Base-by-base conservation (phyloP, 2,888 invertebrate genomes). In the Pollenia amentaria region DNA sequence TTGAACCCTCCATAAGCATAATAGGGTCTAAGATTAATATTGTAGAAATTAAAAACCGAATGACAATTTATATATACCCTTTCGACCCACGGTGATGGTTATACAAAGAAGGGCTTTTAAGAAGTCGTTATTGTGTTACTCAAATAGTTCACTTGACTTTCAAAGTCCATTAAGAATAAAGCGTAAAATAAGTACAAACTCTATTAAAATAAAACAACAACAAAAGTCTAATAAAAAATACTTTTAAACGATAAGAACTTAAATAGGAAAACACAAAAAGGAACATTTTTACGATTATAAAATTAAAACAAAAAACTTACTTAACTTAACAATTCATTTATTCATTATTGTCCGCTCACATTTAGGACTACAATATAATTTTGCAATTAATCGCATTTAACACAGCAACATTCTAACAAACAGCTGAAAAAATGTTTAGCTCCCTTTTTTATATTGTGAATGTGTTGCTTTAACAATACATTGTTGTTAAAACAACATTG, bases 351-450 rank as follows among this genome's bases (percentile, higher is more conserved):
- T n/a, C 16, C 12, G 4, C 38, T 46, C n/a, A 12, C 60, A 69
- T 78, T 60, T 70, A 70, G 70, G 55, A 57, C 73, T 73, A 73
- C 72, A 86, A 87, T 84, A 86, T 86, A 88, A 86, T 87, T 88
- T 87, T 79, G 79, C 87, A 87, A 88, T 87, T 87, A 88, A 88
- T 82, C 80, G 85, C 84, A 84, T 87, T 88, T 88, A 88, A 77
- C 87, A 88, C 85, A 88, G 64, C 64, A 53, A 82, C 72, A 87
- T 87, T 77, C 84, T 46, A 72, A 46, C 64, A 64, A 62, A 42
- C 80, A 77, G 67, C 72, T 79, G 73, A 48, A 29, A 29, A 29
- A 77, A 73, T 62, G 40, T 51, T 69, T 53, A 51, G 21, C 46
- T 67, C 16, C 29, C 11, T 10, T 64, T 48, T 38, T 55, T 29